Percentiles rank a stretch among this genome's conserved stretches.
Conservation (phyloP, 37 sponge, comb jelly and placozoan species). For the Chondrosia reniformis region DNA sequence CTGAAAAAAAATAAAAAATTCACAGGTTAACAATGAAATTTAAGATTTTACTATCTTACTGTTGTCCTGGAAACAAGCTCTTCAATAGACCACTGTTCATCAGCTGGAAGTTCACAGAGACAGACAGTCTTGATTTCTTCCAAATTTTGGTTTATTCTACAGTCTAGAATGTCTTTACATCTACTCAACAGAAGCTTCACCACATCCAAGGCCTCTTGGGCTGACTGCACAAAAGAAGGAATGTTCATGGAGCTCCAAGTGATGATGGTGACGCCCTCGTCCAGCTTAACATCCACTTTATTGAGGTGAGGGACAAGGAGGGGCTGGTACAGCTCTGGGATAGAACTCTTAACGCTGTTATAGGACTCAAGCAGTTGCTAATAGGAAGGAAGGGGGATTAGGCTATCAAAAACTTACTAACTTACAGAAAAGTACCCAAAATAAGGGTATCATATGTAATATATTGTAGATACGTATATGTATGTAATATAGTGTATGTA, state of each 20-base stretch:
- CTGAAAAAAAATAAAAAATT: not conserved
- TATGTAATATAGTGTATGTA: not conserved
- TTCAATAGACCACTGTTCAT: slow-evolving; percentile 39
- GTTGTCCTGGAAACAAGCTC: slow-evolving; percentile 28
- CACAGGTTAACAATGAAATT: not conserved
- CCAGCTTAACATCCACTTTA: slow-evolving; percentile 30
- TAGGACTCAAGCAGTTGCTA: slow-evolving; percentile 37
- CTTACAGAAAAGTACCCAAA: not conserved
- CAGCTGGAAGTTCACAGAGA: slow-evolving; percentile 52
- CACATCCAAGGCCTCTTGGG: slow-evolving; percentile 19
- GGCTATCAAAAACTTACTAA: not conserved
- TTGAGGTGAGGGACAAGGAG: slow-evolving; percentile 50
- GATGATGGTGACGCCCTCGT: slow-evolving; percentile 46
- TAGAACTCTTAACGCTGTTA: not conserved
- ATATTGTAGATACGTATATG: not conserved
- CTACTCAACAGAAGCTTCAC: slow-evolving; percentile 34
- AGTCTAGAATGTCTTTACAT: slow-evolving; percentile 34
- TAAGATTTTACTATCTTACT: not conserved
- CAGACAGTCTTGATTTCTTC: slow-evolving; percentile 26
- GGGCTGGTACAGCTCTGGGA: slow-evolving; percentile 29
- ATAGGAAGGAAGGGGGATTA: not conserved
- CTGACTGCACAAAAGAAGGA: slow-evolving; percentile 22
- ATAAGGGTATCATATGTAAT: not conserved
- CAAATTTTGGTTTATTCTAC: slow-evolving; percentile 29
- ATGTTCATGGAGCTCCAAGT: slow-evolving; percentile 67